phyloP scores from a whole-genome alignment of 2,113 vertebrate species.

The Epinephelus moara region DNA sequence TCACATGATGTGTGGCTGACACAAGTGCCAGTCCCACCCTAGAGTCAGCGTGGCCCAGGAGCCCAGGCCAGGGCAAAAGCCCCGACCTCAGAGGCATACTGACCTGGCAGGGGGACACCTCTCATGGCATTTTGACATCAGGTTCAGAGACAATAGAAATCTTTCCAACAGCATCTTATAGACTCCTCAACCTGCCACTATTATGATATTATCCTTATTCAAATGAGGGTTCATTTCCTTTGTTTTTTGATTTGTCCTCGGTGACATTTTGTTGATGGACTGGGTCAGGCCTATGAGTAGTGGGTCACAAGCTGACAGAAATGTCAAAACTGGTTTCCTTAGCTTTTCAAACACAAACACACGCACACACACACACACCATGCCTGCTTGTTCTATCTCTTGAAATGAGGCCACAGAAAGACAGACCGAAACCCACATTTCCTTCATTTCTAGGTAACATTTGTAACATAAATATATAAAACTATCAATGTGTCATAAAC shows the following conservation, averaged over 20 bases:
- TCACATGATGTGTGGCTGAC: conserved; percentile 83
- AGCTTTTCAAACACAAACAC: conserved; percentile 62
- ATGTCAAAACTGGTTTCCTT: conserved; percentile 82
- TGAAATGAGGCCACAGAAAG: conserved; percentile 31
- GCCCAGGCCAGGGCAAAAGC: conserved; percentile 82
- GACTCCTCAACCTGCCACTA: conserved; percentile 79
- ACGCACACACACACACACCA: conserved; percentile 51
- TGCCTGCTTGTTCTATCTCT: conserved; percentile 65
- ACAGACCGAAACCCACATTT: conserved; percentile 6
- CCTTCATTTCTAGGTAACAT: background rate
- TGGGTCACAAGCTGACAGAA: conserved; percentile 84
- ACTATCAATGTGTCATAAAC: background rate
- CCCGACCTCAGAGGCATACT: conserved; percentile 82
- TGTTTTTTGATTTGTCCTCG: conserved; percentile 84
- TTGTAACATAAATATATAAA: background rate
- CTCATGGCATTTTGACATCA: conserved; percentile 83
- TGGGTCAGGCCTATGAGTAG: conserved; percentile 80
- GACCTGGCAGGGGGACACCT: conserved; percentile 83
- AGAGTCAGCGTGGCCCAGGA: conserved; percentile 71
- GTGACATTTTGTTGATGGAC: conserved; percentile 84
- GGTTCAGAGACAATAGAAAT: conserved; percentile 80
- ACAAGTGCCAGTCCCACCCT: conserved; percentile 83
- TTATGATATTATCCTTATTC: conserved; percentile 84
- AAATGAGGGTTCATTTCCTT: conserved; percentile 82
- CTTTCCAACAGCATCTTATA: conserved; percentile 80